Evolutionary conservation across 2,113 vertebrate genomes (phyloP).

Genomic region (Rana temporaria): DNA sequence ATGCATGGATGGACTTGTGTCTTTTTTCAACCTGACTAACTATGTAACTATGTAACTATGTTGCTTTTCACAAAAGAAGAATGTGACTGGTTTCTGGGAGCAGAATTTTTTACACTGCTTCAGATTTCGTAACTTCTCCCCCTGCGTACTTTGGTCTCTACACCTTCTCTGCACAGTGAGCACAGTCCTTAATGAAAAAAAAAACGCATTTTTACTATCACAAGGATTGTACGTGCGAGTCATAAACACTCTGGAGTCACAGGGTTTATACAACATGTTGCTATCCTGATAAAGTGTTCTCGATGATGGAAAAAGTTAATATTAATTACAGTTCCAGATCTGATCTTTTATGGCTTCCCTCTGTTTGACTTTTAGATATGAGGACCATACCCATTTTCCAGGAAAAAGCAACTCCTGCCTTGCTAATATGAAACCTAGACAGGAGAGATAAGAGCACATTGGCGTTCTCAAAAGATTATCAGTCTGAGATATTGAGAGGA

Average conservation of each 20-base stretch:
- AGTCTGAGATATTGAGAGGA: no score
- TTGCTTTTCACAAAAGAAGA: no score
- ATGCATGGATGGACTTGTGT: no score
- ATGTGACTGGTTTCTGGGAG: no score
- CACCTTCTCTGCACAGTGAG: not conserved
- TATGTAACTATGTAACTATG: no score
- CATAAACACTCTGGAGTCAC: conserved; percentile 13
- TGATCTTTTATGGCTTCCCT: not conserved
- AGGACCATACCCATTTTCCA: conserved; percentile 11
- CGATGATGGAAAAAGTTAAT: conserved; percentile 10
- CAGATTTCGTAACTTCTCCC: no score
- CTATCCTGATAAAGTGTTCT: conserved; percentile 38
- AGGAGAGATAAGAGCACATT: not conserved
- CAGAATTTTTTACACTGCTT: no score
- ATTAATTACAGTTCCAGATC: not conserved
- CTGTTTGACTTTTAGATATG: conserved; percentile 8
- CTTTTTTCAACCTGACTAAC: no score
- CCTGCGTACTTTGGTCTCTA: not conserved
- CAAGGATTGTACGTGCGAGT: not conserved
- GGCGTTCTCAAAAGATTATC: no score
- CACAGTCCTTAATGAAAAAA: not conserved
- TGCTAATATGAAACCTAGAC: not conserved
- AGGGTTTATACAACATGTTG: not conserved
- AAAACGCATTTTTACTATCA: not conserved
- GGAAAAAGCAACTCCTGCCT: not conserved